Percentiles rank a stretch among this genome's conserved stretches.
phyloP scores from a whole-genome alignment of 1,140 invertebrate species.

The Bombus cullumanus region DNA sequence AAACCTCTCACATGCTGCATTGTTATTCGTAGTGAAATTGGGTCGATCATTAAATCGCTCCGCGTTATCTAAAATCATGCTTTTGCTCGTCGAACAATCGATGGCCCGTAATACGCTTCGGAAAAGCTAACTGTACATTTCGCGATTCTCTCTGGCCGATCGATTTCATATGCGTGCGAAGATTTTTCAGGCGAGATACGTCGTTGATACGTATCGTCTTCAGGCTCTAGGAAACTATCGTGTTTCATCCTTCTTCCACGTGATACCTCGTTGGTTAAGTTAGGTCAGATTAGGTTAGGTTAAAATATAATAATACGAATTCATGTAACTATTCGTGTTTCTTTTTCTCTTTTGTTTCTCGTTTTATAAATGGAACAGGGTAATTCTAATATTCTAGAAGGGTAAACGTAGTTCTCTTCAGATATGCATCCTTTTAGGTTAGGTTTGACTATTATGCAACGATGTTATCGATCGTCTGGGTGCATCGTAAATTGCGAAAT shows the following conservation, averaged over 20 bases:
- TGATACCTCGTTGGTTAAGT: not conserved
- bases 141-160: not conserved
- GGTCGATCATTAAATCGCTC: constrained; percentile 43
- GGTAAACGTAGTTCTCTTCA: not conserved
- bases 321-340: no score
- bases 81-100: constrained; percentile 10
- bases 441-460: no score
- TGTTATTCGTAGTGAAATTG: constrained; percentile 42
- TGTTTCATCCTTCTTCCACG: not conserved
- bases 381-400: not conserved
- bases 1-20: constrained; percentile 35
- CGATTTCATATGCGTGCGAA: constrained; percentile 7
- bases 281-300: not conserved
- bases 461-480: no score
- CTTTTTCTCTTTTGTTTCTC: accelerated
- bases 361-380: not conserved
- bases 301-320: no score
- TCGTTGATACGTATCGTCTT: not conserved
- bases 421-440: not conserved
- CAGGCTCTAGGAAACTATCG: not conserved
- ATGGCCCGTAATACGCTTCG: not conserved
- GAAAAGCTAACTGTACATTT: constrained; percentile 21
- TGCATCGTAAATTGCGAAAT: not conserved
- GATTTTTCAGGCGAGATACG: constrained; percentile 12
- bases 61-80: constrained; percentile 22